phyloP scores from a whole-genome alignment of 2,113 vertebrate genomes.

The Rhipidura dahli region DNA sequence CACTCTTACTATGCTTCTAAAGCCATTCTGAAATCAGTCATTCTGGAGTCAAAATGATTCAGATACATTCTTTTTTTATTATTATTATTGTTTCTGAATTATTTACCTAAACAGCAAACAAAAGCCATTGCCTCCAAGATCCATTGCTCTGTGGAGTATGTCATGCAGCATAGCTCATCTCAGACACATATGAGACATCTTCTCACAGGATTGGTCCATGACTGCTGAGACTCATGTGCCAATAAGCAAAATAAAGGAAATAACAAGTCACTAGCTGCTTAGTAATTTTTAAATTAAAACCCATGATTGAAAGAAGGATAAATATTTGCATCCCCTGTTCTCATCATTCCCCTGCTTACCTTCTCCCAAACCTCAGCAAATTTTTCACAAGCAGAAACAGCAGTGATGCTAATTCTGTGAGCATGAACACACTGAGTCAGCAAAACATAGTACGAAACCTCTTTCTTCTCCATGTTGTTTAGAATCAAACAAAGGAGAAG shows the following conservation, averaged over 20 bases:
- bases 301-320: background rate
- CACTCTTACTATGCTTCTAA: background rate
- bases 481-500: conserved; percentile 7
- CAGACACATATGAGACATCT: background rate
- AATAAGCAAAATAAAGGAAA: background rate
- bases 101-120: background rate
- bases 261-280: background rate
- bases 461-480: background rate
- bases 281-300: background rate
- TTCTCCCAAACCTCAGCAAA: background rate
- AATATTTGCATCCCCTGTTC: background rate
- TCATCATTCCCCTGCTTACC: background rate
- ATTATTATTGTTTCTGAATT: background rate
- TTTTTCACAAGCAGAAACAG: background rate
- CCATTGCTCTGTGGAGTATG: background rate
- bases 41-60: background rate
- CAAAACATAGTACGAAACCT: background rate
- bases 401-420: background rate
- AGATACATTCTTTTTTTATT: background rate
- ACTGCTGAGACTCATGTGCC: background rate
- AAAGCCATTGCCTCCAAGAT: background rate
- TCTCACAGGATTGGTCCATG: background rate
- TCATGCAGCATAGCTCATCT: background rate
- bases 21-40: background rate
- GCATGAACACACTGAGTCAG: background rate